Base-by-base conservation (phyloP, 2,113 vertebrate species). In the Arenaria interpres region DNA sequence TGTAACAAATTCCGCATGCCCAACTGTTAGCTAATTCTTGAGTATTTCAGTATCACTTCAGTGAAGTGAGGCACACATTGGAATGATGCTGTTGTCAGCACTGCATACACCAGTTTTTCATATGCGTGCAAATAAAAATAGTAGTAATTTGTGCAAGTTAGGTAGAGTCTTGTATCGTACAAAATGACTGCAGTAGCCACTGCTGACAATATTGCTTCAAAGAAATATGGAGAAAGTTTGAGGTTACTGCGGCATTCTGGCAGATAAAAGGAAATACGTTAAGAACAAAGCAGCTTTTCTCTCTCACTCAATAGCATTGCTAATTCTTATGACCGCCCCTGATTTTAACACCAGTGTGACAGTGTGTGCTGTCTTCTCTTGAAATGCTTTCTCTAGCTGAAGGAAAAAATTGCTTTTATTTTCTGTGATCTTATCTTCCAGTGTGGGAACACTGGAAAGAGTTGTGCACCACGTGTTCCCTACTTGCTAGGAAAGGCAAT, bases 241-340 rank as follows among this genome's bases (percentile, higher is more conserved):
- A 90, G 46, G 79, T 77, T 88, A 30, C 46, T 91, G 60, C 28
- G 28, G 76, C 82, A 71, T 95, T 90, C 62, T 90, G 79, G 82
- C 85, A 94, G 85, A 88, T 43, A 72, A 86, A 95, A 95, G 43
- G 60, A 41, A 66, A 68, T 74, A 56, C 14, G 8, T 80, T 66
- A 76, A 67, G 71, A 97, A 93, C 86, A 97, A 95, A 91, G 72
- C 20, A 81, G 71, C 91, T 85, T 96, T 95, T 95, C 85, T 96
- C 60, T 91, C 32, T 84, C 54, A 50, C 6, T 63, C 85, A 89
- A 60, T n/a, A 86, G 60, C 51, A 33, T 23, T 89, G 76, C 41
- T 92, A 87, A 59, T 94, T 97, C 73, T 63, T 87, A 10, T 68
- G 87, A 60, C 64, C 1, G 2, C 35, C 20, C 27, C 69, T 59